Evolutionary conservation across 2,888 invertebrate genomes (phyloP), one percentile per base, ranked within the genome.

Genomic region (Nomada hirtipes): DNA sequence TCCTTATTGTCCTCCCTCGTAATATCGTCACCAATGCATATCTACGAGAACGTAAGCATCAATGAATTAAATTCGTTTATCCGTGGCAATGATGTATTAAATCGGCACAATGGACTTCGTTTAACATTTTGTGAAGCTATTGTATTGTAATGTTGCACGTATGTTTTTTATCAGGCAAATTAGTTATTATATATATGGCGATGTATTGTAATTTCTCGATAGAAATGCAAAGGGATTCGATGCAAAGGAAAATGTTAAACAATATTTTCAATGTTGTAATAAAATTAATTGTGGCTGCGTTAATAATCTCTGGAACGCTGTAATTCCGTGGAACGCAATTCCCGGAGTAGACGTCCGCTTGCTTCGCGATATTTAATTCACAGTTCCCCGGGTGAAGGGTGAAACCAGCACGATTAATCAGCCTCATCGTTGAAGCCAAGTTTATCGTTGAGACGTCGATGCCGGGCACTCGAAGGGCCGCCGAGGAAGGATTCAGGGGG

Each of bases 41-140:
- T 73, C 59, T 68, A 50, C 79, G 77, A 67, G 61, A 50, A 63
- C 44, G 42, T 7, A 15, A 4, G 44, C 61, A 55, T 84, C 80
- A 86, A 87, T 82, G 60, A 80, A 87, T 87, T 83, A 82, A 75
- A 85, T 83, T 60, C 74, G 75, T 81, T 76, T 74, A 61, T 63
- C 70, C 57, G 75, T 36, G 65, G 2, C 75, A 11, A 29, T 11
- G 29, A 29, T n/a, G 50, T 18, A 29, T 29, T 60, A 42, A 50
- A 75, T 73, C 47, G 74, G 0, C 29, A 36, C 63, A 76, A 86
- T 76, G 73, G 76, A 76, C 79, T 69, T 79, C 74, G 65, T 75
- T 50, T 73, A 75, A 79, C 75, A 13, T 47, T 15, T 2, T 3
- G 2, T 47, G 47, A 15, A 15, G 47, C 47, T 13, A 47, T 47